Conservation (phyloP, 2,797 vertebrate genomes). For the Hyperoplus immaculatus region DNA sequence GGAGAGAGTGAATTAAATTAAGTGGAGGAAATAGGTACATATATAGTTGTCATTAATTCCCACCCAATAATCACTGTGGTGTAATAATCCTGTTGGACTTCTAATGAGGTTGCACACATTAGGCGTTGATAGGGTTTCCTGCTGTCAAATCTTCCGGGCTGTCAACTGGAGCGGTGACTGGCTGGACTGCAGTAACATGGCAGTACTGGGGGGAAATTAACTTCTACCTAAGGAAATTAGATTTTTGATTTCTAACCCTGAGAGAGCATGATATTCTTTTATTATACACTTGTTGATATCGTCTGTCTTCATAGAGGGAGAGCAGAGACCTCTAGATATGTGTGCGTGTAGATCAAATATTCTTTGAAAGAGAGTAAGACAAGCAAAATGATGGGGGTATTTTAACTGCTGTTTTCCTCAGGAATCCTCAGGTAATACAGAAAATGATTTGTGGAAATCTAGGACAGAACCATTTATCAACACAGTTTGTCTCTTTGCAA, state of each 20-base stretch:
- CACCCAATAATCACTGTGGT: conserved; percentile 48
- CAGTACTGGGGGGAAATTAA: conserved; percentile 53
- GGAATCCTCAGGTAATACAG: neutral
- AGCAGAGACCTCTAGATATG: conserved; percentile 21
- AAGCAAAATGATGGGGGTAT: neutral
- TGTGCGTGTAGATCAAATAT: conserved; percentile 26
- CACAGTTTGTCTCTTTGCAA: too few relatives aligned
- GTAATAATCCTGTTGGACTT: conserved; percentile 39
- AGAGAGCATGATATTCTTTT: conserved; percentile 61
- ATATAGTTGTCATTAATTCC: conserved; percentile 54
- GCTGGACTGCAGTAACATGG: conserved; percentile 37
- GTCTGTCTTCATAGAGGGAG: conserved; percentile 43
- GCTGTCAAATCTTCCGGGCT: conserved; percentile 21
- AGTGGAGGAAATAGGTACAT: conserved; percentile 38
- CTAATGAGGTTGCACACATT: conserved; percentile 48
- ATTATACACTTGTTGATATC: conserved; percentile 61
- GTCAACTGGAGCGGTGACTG: conserved; percentile 36
- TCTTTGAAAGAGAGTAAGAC: conserved; percentile 9
- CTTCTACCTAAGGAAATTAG: conserved; percentile 60
- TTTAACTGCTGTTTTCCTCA: conserved; percentile 16
- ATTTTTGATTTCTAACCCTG: conserved; percentile 61
- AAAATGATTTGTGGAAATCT: neutral
- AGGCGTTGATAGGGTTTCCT: conserved; percentile 53
- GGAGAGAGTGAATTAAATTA: conserved; percentile 56
- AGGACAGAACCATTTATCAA: too few relatives aligned